Conservation (phyloP, 2,888 invertebrate genomes). For the Ichneumoninae sp. region DNA sequence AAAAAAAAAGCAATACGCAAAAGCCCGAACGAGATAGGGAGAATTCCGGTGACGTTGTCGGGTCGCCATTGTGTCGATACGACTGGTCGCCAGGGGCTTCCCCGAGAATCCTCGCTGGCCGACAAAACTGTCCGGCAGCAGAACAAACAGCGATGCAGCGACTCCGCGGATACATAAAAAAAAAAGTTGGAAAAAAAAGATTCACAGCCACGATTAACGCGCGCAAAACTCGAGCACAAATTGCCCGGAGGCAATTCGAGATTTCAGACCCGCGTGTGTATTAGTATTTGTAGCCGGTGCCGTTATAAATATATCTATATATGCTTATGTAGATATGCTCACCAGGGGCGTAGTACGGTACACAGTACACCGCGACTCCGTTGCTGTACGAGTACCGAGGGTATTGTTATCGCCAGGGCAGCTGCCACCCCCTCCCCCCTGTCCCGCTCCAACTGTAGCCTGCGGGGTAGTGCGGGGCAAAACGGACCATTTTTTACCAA, state of each 20-base stretch:
- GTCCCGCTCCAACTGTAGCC: conserved; percentile 10
- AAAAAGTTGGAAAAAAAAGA: conserved; percentile 38
- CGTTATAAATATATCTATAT: conserved; percentile 54
- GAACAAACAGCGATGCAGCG: conserved; percentile 37
- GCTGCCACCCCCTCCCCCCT: conserved; percentile 74
- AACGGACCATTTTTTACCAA: no score
- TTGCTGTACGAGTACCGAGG: conserved; percentile 78
- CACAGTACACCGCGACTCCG: conserved; percentile 53
- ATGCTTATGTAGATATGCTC: conserved; percentile 48
- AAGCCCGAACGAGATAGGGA: conserved; percentile 29
- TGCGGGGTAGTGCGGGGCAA: neutral
- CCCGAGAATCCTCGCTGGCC: conserved; percentile 37
- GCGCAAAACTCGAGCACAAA: conserved; percentile 72
- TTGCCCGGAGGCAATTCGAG: conserved; percentile 75
- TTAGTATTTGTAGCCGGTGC: neutral
- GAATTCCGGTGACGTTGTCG: conserved; percentile 52
- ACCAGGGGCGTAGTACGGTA: conserved; percentile 31
- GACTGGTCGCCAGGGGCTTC: conserved; percentile 59
- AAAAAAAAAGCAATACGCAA: conserved; percentile 39
- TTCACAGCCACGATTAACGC: conserved; percentile 73
- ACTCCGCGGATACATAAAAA: conserved; percentile 51
- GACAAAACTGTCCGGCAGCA: conserved; percentile 50
- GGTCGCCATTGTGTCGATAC: conserved; percentile 61
- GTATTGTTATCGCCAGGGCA: conserved; percentile 79
- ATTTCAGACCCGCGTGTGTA: conserved; percentile 70